phyloP scores from a whole-genome alignment of 2,797 vertebrate species.

The Cryptoprocta ferox region DNA sequence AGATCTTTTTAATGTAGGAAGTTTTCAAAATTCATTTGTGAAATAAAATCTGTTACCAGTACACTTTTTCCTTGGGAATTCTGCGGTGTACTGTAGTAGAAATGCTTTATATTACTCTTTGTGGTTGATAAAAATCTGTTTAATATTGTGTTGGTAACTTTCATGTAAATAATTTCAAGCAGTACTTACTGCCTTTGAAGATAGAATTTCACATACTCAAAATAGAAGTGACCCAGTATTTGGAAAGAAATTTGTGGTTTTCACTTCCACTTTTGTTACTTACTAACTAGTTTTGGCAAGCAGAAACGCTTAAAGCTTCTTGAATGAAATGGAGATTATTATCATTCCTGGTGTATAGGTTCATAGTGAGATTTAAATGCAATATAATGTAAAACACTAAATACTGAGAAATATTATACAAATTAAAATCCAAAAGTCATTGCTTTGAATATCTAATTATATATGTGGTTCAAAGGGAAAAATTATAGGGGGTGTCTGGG shows the following conservation, averaged over 20 bases:
- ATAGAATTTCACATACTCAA: background rate
- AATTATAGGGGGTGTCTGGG: background rate
- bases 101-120: background rate
- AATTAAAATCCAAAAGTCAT: background rate
- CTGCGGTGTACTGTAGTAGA: background rate
- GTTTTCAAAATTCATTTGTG: conserved; percentile 8
- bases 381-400: background rate
- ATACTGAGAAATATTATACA: conserved; percentile 6
- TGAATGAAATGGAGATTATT: background rate
- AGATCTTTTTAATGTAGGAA: background rate
- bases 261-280: background rate
- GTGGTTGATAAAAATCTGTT: background rate
- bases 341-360: background rate
- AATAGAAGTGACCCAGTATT: background rate
- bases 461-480: background rate
- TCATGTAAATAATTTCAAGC: background rate
- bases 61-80: background rate
- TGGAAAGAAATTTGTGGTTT: background rate
- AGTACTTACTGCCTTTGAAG: background rate
- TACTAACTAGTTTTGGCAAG: background rate
- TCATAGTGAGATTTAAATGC: background rate
- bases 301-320: background rate
- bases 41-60: background rate
- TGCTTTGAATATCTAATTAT: background rate
- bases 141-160: background rate